Evolutionary conservation across 2,888 invertebrate species (phyloP).

Genomic region (Rhingia rostrata): DNA sequence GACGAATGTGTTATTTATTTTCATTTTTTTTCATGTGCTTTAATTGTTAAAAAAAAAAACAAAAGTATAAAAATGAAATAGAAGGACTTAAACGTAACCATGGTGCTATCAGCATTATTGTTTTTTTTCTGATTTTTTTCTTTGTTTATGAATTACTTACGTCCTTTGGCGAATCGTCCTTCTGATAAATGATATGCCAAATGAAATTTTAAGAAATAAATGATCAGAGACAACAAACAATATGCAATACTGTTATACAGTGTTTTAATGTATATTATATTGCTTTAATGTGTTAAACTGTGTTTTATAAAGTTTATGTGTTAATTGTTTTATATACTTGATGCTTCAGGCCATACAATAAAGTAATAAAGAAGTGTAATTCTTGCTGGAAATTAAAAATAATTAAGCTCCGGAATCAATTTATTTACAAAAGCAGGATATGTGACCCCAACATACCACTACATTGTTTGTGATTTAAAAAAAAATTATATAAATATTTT

Average conservation of each 20-base stretch:
- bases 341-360: slow-evolving; percentile 19
- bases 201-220: slow-evolving; percentile 62
- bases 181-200: slow-evolving; percentile 74
- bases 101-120: slow-evolving; percentile 37
- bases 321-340: slow-evolving; percentile 6
- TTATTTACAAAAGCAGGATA: too few species aligned
- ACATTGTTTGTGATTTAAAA: too few species aligned
- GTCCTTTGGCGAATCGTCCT: slow-evolving; percentile 81
- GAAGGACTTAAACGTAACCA: background rate
- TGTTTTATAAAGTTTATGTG: slow-evolving; percentile 10
- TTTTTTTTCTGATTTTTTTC: slow-evolving; percentile 7
- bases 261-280: slow-evolving; percentile 48
- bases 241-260: slow-evolving; percentile 61
- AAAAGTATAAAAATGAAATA: background rate
- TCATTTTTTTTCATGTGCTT: slow-evolving; percentile 20
- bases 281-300: slow-evolving; percentile 8
- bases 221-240: slow-evolving; percentile 66
- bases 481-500: too few species aligned
- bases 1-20: slow-evolving; percentile 50
- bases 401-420: too few species aligned
- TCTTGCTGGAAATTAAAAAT: too few species aligned
- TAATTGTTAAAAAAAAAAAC: slow-evolving; percentile 15
- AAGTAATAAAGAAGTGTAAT: background rate
- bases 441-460: too few species aligned
- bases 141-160: slow-evolving; percentile 78